A percentile compares a stretch with the other conserved stretches of the same genome.
These are phyloP conservation scores for Pocillopora meandrina DNA, from an alignment of 92 coral and sea anemone species.

Conservation along the genomic window DNA sequence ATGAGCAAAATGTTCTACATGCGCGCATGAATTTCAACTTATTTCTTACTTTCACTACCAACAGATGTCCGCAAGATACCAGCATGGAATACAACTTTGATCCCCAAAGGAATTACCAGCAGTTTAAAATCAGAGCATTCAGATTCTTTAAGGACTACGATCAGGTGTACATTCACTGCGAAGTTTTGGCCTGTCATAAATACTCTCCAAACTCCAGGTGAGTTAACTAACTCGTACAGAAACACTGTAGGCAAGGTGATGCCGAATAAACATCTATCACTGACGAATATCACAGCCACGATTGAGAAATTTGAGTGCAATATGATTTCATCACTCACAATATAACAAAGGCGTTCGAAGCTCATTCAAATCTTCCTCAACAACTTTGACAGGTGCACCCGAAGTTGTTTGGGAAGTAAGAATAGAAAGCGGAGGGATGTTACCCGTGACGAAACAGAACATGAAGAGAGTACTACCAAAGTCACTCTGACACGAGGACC, in stretches of 20 bases:
- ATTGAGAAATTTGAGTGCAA: neutral
- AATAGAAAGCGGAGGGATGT: slow-evolving; percentile 34
- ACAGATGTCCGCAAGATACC: slow-evolving; percentile 46
- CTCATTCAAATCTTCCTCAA: neutral
- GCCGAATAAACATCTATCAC: too few relatives aligned
- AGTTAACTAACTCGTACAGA: neutral
- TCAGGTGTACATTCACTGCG: slow-evolving; percentile 43
- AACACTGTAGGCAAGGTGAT: too few relatives aligned
- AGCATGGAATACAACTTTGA: slow-evolving; percentile 40
- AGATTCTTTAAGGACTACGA: slow-evolving; percentile 44
- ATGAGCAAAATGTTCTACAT: too few relatives aligned
- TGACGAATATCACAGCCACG: neutral
- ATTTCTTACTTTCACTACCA: neutral
- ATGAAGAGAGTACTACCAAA: slow-evolving; percentile 35
- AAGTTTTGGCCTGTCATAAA: slow-evolving; percentile 48
- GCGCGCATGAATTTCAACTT: neutral
- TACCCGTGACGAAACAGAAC: slow-evolving; percentile 5
- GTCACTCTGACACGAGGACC: slow-evolving; percentile 20
- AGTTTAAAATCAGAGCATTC: slow-evolving; percentile 40
- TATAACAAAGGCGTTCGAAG: neutral
- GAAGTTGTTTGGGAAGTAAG: neutral
- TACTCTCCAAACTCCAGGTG: slow-evolving; percentile 44
- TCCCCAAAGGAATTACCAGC: slow-evolving; percentile 7
- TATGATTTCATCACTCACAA: neutral
- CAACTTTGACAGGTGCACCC: slow-evolving; percentile 17